A percentile compares a stretch with the other conserved stretches of the same genome.
Conservation (phyloP, 1,140 invertebrate genomes). For the Drosophila miranda region DNA sequence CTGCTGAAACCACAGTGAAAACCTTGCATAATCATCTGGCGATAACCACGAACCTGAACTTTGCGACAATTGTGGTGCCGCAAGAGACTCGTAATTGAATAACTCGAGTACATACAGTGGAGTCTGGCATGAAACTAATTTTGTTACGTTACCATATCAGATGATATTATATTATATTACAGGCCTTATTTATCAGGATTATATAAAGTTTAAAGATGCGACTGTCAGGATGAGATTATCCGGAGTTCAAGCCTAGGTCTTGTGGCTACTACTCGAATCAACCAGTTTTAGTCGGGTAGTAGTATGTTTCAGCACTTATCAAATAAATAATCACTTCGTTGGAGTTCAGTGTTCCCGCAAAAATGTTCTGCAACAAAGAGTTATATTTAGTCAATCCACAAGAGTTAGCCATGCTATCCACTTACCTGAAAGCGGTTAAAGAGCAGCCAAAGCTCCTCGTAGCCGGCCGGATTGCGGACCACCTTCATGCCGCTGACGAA, state of each 20-base stretch:
- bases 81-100: constrained; percentile 10
- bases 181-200: no score
- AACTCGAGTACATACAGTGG: constrained; percentile 14
- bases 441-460: constrained; percentile 87
- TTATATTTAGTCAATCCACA: neutral
- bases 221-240: no score
- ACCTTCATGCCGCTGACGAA: constrained; percentile 89
- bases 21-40: constrained; percentile 20
- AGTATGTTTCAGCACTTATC: no score
- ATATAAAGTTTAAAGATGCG: no score
- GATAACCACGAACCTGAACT: constrained; percentile 48
- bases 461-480: constrained; percentile 83
- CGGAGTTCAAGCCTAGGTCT: no score
- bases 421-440: constrained; percentile 86
- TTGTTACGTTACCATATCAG: no score
- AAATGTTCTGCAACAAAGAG: constrained; percentile 84
- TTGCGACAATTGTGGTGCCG: constrained; percentile 8
- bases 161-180: no score
- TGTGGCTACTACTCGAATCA: no score
- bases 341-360: constrained; percentile 84
- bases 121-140: neutral
- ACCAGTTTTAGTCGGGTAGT: no score
- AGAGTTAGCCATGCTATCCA: no score
- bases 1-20: neutral
- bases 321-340: constrained; percentile 77